Conservation (phyloP, 2,797 vertebrate species). For the Tapirus indicus region DNA sequence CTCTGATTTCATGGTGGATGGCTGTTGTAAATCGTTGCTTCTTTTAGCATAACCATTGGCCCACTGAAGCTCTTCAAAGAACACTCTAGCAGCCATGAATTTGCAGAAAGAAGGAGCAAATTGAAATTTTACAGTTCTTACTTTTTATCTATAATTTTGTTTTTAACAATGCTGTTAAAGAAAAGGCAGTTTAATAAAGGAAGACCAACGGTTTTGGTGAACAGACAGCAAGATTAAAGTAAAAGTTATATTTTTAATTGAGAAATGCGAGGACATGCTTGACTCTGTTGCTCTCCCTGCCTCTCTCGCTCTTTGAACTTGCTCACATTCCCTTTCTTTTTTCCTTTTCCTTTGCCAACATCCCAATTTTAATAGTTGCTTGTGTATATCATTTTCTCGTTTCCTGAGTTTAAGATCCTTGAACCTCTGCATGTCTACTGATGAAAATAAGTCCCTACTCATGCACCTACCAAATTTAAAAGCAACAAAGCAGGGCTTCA, state of each 20-base stretch:
- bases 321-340: neutral
- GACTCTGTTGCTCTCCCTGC: neutral
- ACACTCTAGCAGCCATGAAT: neutral
- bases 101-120: neutral
- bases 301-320: neutral
- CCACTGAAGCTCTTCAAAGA: neutral
- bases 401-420: neutral
- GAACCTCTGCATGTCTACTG: neutral
- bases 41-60: neutral
- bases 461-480: neutral
- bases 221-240: neutral
- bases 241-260: neutral
- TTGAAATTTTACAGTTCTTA: neutral
- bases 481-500: neutral
- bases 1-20: neutral
- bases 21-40: neutral
- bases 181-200: constrained; percentile 3
- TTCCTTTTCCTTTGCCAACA: neutral
- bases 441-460: neutral
- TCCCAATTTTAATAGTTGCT: neutral
- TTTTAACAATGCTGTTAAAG: neutral
- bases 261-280: neutral
- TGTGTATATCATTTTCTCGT: neutral
- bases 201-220: neutral
- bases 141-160: neutral